Conservation (phyloP, 2,888 invertebrate species). For the Timema podura region DNA sequence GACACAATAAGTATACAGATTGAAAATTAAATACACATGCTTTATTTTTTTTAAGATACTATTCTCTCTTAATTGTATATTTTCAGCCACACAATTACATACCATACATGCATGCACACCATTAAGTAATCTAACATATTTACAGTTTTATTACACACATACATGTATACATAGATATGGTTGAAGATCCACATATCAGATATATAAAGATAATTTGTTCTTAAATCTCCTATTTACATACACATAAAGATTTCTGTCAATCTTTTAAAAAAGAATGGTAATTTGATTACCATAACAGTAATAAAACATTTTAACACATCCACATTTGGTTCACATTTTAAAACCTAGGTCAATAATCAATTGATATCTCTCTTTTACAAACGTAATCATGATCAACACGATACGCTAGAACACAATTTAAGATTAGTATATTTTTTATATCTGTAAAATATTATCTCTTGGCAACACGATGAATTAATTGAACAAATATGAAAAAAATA, state of each 20-base stretch:
- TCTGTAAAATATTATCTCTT: constrained; percentile 17
- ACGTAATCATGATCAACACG: constrained; percentile 1
- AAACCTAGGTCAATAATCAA: too few relatives aligned
- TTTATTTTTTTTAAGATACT: too few relatives aligned
- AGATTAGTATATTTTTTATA: constrained; percentile 14
- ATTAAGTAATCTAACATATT: constrained; percentile 25
- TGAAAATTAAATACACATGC: too few relatives aligned
- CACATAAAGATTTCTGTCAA: constrained; percentile 13
- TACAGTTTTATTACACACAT: constrained; percentile 28
- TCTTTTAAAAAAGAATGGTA: constrained; percentile 16
- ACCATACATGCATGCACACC: constrained; percentile 19
- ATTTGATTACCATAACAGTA: constrained; percentile 21
- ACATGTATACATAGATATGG: constrained; percentile 25
- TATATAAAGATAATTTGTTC: constrained; percentile 20
- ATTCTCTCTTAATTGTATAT: too few relatives aligned
- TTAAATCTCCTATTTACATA: constrained; percentile 19
- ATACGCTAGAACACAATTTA: constrained; percentile 7
- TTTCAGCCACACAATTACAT: not conserved
- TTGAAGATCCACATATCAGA: constrained; percentile 20
- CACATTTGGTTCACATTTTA: too few relatives aligned
- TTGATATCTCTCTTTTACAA: not conserved
- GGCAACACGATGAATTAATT: constrained; percentile 15
- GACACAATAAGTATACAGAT: too few relatives aligned
- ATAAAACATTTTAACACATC: constrained; percentile 19
- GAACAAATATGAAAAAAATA: constrained; percentile 16